Percentiles rank a stretch among this genome's conserved stretches.
phyloP scores from a whole-genome alignment of 2,113 vertebrate species.

The Motacilla alba region DNA sequence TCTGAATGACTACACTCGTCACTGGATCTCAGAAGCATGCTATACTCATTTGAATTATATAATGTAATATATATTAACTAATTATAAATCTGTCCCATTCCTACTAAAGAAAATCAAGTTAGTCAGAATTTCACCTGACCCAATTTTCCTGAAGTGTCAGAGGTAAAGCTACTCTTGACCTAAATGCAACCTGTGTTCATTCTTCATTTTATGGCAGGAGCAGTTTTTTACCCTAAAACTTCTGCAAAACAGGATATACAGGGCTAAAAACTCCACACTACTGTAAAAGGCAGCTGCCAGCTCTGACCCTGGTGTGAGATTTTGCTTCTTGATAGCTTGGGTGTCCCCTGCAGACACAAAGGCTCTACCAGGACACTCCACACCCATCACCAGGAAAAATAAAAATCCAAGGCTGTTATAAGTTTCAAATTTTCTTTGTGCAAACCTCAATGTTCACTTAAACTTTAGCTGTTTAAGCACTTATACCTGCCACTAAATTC shows the following conservation, averaged over 20 bases:
- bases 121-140: background rate
- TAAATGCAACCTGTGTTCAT: background rate
- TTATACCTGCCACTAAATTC: background rate
- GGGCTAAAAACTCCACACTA: background rate
- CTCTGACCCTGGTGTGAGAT: background rate
- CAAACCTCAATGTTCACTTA: background rate
- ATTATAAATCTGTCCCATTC: constrained; percentile 9
- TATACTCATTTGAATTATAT: constrained; percentile 13
- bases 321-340: background rate
- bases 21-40: background rate
- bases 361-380: background rate
- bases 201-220: background rate
- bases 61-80: background rate
- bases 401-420: background rate
- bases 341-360: background rate
- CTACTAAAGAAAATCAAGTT: background rate
- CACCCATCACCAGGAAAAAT: background rate
- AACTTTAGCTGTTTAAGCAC: background rate
- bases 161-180: background rate
- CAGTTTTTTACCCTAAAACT: background rate
- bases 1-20: constrained; percentile 40
- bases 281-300: background rate
- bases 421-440: background rate
- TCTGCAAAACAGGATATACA: background rate
- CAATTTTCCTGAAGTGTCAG: background rate